Evolutionary conservation across 2,797 vertebrate species (phyloP).

Genomic region (Neopelma chrysocephalum): DNA sequence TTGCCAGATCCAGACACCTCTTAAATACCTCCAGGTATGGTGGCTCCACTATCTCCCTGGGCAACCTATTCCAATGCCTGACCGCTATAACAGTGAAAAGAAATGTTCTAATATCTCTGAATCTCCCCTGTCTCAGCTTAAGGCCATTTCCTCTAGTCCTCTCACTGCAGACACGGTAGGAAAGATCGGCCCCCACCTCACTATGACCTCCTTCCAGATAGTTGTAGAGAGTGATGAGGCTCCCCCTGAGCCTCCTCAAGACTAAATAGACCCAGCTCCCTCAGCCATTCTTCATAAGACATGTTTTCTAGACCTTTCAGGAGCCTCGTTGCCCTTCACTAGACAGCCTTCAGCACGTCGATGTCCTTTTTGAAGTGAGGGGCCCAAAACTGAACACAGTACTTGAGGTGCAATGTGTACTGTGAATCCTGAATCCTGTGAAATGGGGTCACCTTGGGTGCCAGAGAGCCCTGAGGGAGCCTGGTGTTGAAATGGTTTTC

Average conservation of each 20-base stretch:
- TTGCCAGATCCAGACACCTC: too few species aligned
- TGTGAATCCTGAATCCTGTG: not conserved
- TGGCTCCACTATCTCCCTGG: not conserved
- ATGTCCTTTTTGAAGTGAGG: not conserved
- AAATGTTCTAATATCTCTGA: not conserved
- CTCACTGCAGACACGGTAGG: not conserved
- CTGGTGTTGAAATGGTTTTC: not conserved
- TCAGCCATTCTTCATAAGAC: not conserved
- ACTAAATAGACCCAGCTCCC: not conserved
- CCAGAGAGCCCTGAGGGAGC: not conserved
- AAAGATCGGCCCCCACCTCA: accelerated
- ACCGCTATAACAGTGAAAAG: not conserved
- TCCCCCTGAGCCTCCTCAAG: not conserved
- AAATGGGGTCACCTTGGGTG: not conserved
- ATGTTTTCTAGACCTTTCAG: not conserved
- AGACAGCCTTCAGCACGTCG: not conserved
- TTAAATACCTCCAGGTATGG: not conserved
- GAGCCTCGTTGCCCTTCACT: not conserved
- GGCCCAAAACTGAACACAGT: not conserved
- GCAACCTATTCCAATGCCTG: not conserved
- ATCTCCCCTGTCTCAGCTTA: not conserved
- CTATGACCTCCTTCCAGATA: not conserved
- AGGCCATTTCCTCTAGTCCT: not conserved
- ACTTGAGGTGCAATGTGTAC: accelerated
- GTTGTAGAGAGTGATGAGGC: not conserved